Evolutionary conservation across 2,888 invertebrate genomes (phyloP).

Genomic region (Chrysolina oricalcia): DNA sequence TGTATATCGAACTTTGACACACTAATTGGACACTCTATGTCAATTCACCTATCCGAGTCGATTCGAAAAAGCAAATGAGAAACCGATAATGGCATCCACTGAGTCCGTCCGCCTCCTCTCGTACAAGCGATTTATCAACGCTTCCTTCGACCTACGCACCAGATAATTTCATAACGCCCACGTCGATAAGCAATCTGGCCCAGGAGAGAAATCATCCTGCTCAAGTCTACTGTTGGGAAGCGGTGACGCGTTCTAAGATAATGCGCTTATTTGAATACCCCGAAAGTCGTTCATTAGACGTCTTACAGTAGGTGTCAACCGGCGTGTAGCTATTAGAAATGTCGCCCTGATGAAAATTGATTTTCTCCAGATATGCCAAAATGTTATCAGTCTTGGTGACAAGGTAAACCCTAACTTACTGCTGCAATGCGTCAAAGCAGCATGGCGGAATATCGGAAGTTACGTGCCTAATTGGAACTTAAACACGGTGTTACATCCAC

Average conservation of each 20-base stretch:
- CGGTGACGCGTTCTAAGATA: conserved; percentile 57
- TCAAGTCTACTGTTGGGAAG: conserved; percentile 41
- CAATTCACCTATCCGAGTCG: too few relatives aligned
- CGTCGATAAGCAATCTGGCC: background rate
- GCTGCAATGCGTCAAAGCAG: conserved; percentile 63
- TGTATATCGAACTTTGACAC: too few relatives aligned
- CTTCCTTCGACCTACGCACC: conserved; percentile 2
- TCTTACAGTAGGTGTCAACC: conserved; percentile 47
- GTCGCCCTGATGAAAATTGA: conserved; percentile 64
- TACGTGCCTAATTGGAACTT: conserved; percentile 57
- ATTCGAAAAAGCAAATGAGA: too few relatives aligned
- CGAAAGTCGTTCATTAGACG: conserved; percentile 53
- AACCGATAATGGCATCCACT: too few relatives aligned
- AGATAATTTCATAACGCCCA: background rate
- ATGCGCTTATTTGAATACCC: conserved; percentile 55
- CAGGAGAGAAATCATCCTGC: background rate
- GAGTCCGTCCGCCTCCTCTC: background rate
- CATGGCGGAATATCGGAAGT: conserved; percentile 59
- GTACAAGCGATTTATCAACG: background rate
- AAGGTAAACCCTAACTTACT: conserved; percentile 58
- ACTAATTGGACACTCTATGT: too few relatives aligned
- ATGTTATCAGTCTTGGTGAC: conserved; percentile 59
- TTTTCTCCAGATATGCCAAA: conserved; percentile 61
- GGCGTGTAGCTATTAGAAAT: conserved; percentile 60
- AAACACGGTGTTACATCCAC: conserved; percentile 46